Evolutionary conservation across 1,140 invertebrate genomes (phyloP).

Genomic region (Scaptomyza hsui): DNA sequence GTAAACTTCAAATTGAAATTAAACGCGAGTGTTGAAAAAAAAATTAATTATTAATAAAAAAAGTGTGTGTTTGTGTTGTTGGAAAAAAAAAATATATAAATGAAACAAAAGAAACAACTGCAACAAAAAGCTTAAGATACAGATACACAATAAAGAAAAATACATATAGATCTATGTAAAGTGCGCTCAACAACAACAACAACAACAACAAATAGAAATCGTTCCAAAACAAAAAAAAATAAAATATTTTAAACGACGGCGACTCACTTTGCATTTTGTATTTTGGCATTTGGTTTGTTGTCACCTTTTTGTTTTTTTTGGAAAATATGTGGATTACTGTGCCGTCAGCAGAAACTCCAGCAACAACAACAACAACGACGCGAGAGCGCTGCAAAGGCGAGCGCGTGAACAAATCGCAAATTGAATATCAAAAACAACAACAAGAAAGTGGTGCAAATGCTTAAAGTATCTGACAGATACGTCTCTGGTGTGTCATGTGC

Average conservation of each 20-base stretch:
- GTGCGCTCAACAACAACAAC: constrained; percentile 21
- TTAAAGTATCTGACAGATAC: constrained; percentile 56
- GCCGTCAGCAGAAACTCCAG: constrained; percentile 42
- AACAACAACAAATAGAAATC: constrained; percentile 28
- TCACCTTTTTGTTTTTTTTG: constrained; percentile 11
- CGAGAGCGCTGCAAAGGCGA: constrained; percentile 32
- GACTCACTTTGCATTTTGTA: constrained; percentile 34
- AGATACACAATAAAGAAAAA: constrained; percentile 32
- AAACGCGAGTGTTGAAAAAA: constrained; percentile 14
- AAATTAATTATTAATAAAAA: constrained; percentile 3
- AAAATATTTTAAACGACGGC: constrained; percentile 3
- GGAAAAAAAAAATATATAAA: constrained; percentile 66
- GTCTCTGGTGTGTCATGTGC: constrained; percentile 61
- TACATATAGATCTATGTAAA: constrained; percentile 16
- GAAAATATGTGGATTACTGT: constrained; percentile 65
- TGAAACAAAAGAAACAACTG: constrained; percentile 42
- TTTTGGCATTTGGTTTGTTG: constrained; percentile 29
- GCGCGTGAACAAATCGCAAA: constrained; percentile 42
- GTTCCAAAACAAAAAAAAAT: background rate
- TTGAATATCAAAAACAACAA: constrained; percentile 28
- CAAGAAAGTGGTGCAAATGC: constrained; percentile 47
- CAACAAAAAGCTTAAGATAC: constrained; percentile 26
- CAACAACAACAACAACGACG: constrained; percentile 21
- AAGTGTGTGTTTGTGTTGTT: constrained; percentile 46
- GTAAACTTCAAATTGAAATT: constrained; percentile 25